Evolutionary conservation across 2,797 vertebrate species (phyloP).

Genomic region (Jordanella pulchra): DNA sequence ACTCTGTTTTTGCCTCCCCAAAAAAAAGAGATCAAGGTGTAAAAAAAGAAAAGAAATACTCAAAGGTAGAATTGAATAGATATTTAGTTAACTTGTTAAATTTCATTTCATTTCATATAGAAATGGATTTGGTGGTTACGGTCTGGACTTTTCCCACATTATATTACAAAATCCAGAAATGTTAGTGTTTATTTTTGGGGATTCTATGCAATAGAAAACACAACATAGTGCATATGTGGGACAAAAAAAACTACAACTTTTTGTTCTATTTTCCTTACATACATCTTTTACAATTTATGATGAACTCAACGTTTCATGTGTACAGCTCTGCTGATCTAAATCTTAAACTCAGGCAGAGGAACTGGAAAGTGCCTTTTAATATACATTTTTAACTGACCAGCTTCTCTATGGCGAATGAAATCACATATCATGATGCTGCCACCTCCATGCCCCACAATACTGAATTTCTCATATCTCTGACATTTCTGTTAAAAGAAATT

Average conservation of each 20-base stretch:
- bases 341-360: neutral
- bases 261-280: too few species aligned
- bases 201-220: neutral
- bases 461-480: too few species aligned
- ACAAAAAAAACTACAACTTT: neutral
- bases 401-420: neutral
- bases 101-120: neutral
- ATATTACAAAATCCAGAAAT: neutral
- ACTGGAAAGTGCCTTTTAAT: neutral
- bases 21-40: slow-evolving; percentile 5
- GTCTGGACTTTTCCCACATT: neutral
- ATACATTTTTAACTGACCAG: neutral
- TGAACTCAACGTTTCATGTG: neutral
- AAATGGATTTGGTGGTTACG: neutral
- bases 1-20: slow-evolving; percentile 15
- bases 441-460: too few species aligned
- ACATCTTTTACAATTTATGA: neutral
- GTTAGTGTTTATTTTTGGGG: neutral
- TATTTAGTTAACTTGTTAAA: neutral
- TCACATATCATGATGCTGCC: too few species aligned
- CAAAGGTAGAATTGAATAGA: neutral
- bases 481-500: neutral
- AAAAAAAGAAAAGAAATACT: neutral
- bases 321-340: neutral
- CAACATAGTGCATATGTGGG: neutral